Evolutionary conservation across 1,140 invertebrate genomes (phyloP), one percentile per base, ranked within the genome.

Genomic region (Drosophila tsacasi): DNA sequence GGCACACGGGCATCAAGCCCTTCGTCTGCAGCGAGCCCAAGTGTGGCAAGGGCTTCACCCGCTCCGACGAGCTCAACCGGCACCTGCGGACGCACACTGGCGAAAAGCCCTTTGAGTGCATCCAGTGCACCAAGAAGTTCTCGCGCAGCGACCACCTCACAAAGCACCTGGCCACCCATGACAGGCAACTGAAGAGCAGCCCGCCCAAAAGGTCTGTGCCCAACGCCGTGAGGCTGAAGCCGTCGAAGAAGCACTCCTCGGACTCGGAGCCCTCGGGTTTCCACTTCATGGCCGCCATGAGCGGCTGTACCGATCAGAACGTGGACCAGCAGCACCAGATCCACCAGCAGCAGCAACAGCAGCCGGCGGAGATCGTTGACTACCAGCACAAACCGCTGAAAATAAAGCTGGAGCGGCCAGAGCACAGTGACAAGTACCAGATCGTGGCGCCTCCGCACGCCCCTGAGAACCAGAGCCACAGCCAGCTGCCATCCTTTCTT

Each of bases 111-210:
- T 97, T 97, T 91, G 94, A 94, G 12, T 98, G 97, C 90, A 93
- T 93, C 0, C 94, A 95, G 13, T 98, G 97, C 83, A 94, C 94
- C 9, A 97, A 97, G 85, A 93, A 95, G 32, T 98, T 98, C 90
- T 97, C 96, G 92, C 93, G 97, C 8, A 97, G 97, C 25, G 97
- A 98, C 91, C 97, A 98, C 92, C 93, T 98, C 5, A 96, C 96
- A 0, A 98, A 98, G 92, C 97, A 98, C 91, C 64, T 92, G 67
- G 91, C 91, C 27, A 92, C 91, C 9, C 91, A 92, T 50, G 85
- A 90, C 54, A 71, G 85, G 7, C 85, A 90, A 42, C 23, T 90
- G 3, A 90, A 90, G 30, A 73, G 62, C 21, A 89, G 58, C 39
- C 84, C 90, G 19, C 79, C 65, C 12, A 91, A 86, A 30, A 71